Base-by-base conservation (phyloP, 2,113 vertebrate species). In the Plecotus auritus region DNA sequence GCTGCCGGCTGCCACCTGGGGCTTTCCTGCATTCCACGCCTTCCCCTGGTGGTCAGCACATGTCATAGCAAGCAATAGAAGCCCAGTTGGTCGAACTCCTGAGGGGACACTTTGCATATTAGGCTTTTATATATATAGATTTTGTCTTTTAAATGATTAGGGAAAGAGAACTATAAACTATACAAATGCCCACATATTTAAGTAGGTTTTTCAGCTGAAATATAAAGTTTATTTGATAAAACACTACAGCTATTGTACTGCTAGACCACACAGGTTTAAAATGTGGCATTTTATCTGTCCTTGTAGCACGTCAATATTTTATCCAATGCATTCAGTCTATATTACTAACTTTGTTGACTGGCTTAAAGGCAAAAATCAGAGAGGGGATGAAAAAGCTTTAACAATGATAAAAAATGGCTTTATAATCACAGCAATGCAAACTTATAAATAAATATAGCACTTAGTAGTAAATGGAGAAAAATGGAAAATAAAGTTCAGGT, bases 321-420 rank as follows among this genome's bases (percentile, higher is more conserved):
- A 78, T 74, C 67, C 49, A 81, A 92, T 61, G 22, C 26, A 67
- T 37, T 47, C 35, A 74, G 14, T n/a, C 47, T 85, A 82, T 61
- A 64, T 67, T 67, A 96, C 84, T 76, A 59, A 81, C n/a, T 72
- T 49, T 90, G 20, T 30, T 72, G 56, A 72, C 45, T 49, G 49
- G 35, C 56, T 95, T 95, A 35, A 89, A 59, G 23, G 91, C 32
- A 91, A 94, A 95, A 91, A 74, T 85, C 59, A 64, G 40, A 76
- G 81, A 77, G 72, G 4, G 0, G 2, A 64, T 74, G 12, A 40
- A 81, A 77, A 91, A 85, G 26, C 47, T 72, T 81, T 56, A 94
- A 89, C 28, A 78, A 70, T n/a, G 35, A 83, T 47, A 82, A 64
- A 64, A 82, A 61, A 61, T 18, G 26, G 69, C 20, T 78, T 92